These are phyloP conservation scores for Orthosia cruda DNA, from an alignment of 2,888 invertebrate genomes.

Conservation along the genomic window DNA sequence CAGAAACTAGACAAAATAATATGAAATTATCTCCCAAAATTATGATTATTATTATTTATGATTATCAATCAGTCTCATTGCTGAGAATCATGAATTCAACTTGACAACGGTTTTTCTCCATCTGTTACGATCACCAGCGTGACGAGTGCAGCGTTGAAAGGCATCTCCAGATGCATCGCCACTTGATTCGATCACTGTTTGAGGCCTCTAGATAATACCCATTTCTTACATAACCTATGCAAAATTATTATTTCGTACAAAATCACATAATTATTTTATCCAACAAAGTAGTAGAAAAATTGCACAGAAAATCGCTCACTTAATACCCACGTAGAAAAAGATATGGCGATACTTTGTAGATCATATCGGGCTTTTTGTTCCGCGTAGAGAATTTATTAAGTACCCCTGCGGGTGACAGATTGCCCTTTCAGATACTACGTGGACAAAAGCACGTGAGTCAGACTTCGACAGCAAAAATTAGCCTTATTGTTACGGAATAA, in stretches of 20 bases:
- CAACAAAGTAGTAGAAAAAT: not conserved
- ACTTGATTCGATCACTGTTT: no score
- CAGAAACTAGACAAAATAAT: not conserved
- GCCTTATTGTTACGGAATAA: slow-evolving; percentile 22
- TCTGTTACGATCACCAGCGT: no score
- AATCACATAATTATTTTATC: no score
- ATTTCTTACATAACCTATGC: no score
- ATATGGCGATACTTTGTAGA: slow-evolving; percentile 43
- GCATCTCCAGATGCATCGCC: no score
- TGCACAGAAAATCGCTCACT: slow-evolving; percentile 12
- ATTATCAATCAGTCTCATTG: no score
- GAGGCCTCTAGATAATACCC: no score
- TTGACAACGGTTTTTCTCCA: no score
- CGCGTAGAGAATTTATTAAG: slow-evolving; percentile 66
- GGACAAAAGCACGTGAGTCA: slow-evolving; percentile 40
- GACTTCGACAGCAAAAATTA: not conserved
- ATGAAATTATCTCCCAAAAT: not conserved
- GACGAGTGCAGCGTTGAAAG: no score
- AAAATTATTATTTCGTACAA: no score
- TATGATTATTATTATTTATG: no score
- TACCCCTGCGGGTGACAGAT: slow-evolving; percentile 60
- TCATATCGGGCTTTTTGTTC: slow-evolving; percentile 58
- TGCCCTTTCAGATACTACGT: slow-evolving; percentile 52
- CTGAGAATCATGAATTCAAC: no score
- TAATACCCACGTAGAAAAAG: slow-evolving; percentile 37